Base-by-base conservation (phyloP, 1,140 invertebrate species). In the Magallana ariakensis region DNA sequence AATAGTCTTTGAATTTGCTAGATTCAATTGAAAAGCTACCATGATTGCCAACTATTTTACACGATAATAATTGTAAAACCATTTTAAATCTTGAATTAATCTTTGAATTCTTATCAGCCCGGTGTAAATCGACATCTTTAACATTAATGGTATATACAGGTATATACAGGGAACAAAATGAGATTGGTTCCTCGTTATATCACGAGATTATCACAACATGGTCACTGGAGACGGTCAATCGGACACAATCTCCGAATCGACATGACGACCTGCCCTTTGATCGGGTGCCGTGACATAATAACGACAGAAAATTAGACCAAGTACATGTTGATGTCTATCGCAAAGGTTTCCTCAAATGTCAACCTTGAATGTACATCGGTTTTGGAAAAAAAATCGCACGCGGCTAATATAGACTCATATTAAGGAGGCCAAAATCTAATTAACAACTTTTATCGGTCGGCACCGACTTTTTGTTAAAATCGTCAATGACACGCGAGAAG, bases 361-460 rank as follows among this genome's bases (percentile, higher is more conserved):
- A 22, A 26, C 19, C 22, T 75, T 75, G 13, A 26, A 75, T 75
- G 66, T 33, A 75, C 66, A 75, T 75, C 66, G 13, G 33, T 75
- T 75, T 26, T 26, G 66, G 33, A 46, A 46, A 75, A 46, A 75
- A 10, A 75, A 75, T 11, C 66, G 33, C 66, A 13, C 66, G 13
- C 33, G 33, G 22, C 66, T 75, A 75, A 75, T 75, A 75, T 22
- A 70, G 62, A 70, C 62, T 22, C 22, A 26, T 22, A 70, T 26
- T 70, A 70, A 75, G 66, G 66, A 75, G 66, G 66, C 66, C 66
- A 75, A 75, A 75, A 75, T 75, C 22, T 75, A 75, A 75, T 75
- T 75, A 75, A 75, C 66, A 75, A 75, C 66, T 75, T 75, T 75
- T 75, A 75, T 75, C 66, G 66, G 6, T 26, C 62, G 62, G n/a